phyloP scores from a whole-genome alignment of 2,797 vertebrate genomes.

The Cuniculus paca region DNA sequence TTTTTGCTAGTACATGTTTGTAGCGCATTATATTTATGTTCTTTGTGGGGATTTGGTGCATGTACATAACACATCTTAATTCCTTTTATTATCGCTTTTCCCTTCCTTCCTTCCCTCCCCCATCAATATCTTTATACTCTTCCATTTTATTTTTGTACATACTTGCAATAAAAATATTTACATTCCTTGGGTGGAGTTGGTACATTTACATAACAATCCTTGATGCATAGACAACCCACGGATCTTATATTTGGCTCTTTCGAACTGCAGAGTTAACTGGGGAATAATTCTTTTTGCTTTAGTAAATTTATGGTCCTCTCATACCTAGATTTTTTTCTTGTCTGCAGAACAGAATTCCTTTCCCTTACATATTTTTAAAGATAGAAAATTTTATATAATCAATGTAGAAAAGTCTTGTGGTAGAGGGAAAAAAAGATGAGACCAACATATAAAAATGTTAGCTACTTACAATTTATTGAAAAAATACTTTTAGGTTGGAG shows the following conservation, averaged over 20 bases:
- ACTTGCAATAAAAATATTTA: neutral
- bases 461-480: neutral
- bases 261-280: neutral
- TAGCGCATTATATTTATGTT: neutral
- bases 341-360: conserved; percentile 29
- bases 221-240: conserved; percentile 3
- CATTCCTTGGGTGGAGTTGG: neutral
- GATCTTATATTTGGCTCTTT: neutral
- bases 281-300: conserved; percentile 20
- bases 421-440: neutral
- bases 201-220: neutral
- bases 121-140: neutral
- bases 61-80: neutral
- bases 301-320: conserved; percentile 6
- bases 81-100: neutral
- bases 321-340: conserved; percentile 16
- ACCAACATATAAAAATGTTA: conserved; percentile 43
- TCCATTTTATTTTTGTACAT: neutral
- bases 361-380: conserved; percentile 11
- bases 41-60: neutral
- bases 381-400: conserved; percentile 51
- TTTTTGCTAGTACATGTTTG: neutral
- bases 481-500: conserved; percentile 10
- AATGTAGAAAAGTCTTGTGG: neutral
- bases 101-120: neutral